phyloP scores from a whole-genome alignment of 2,888 invertebrate genomes.

The Dastarcus helophoroides region DNA sequence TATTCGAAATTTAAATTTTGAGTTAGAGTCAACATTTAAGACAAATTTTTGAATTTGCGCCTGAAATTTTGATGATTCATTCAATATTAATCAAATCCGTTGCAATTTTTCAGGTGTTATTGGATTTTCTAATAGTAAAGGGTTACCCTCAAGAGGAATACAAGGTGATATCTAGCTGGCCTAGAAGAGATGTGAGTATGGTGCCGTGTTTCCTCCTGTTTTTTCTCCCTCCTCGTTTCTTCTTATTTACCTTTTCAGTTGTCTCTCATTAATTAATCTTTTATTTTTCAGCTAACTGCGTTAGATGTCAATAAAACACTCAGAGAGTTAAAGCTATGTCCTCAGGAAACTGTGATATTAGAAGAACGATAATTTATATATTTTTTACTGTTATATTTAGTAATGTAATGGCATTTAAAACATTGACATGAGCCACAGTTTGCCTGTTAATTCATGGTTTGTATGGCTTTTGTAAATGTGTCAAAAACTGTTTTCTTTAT shows the following conservation, averaged over 20 bases:
- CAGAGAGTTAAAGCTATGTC: conserved; percentile 72
- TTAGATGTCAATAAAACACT: conserved; percentile 66
- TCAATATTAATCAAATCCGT: too few relatives aligned
- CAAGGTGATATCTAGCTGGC: conserved; percentile 89
- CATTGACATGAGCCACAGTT: too few relatives aligned
- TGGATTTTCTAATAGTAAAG: conserved; percentile 80
- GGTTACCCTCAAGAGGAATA: conserved; percentile 80
- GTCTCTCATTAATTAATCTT: conserved; percentile 9
- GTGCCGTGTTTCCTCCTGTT: conserved; percentile 9
- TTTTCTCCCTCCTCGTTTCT: conserved; percentile 1
- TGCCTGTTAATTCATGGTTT: too few relatives aligned
- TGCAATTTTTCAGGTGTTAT: conserved; percentile 56
- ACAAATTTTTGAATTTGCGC: too few relatives aligned
- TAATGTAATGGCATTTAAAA: conserved; percentile 24
- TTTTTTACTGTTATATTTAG: conserved; percentile 9
- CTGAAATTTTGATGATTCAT: too few relatives aligned
- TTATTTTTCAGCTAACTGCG: conserved; percentile 55
- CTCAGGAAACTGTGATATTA: conserved; percentile 89
- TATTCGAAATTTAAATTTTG: too few relatives aligned
- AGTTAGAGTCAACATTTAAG: too few relatives aligned
- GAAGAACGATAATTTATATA: conserved; percentile 70
- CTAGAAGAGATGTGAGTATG: conserved; percentile 82
- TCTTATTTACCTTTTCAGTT: conserved; percentile 3
- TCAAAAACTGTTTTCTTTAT: too few relatives aligned
- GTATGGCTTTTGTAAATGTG: too few relatives aligned